Evolutionary conservation across 2,888 invertebrate species (phyloP).

Genomic region (Acanthoscelides obtectus): DNA sequence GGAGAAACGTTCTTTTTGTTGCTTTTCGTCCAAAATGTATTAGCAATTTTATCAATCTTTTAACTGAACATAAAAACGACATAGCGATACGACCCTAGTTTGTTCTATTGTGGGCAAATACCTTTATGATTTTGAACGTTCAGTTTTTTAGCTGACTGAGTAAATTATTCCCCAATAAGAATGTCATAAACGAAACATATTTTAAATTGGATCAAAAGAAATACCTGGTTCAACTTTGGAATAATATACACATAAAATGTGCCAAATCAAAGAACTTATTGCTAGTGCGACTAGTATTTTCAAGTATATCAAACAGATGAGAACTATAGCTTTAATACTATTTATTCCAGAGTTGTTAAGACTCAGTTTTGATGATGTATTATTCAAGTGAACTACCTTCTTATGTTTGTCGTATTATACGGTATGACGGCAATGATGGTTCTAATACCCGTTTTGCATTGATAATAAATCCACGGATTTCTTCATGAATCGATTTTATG

Average conservation of each 20-base stretch:
- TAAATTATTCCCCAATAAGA: no score
- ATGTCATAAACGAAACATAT: background rate
- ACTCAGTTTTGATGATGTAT: background rate
- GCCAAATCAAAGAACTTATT: background rate
- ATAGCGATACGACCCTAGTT: no score
- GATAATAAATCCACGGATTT: no score
- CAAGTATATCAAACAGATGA: background rate
- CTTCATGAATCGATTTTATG: no score
- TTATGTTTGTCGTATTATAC: background rate
- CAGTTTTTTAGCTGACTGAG: no score
- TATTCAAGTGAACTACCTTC: background rate
- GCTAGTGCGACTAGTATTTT: background rate
- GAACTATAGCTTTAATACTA: background rate
- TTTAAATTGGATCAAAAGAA: background rate
- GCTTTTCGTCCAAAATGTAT: no score
- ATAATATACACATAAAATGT: background rate
- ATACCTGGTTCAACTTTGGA: background rate
- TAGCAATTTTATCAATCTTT: no score
- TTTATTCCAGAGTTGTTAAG: background rate
- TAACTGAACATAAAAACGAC: no score
- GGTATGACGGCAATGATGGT: background rate
- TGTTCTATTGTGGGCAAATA: no score
- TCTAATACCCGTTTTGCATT: no score
- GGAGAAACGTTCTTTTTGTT: no score
- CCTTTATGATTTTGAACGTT: no score